Base-by-base conservation (phyloP, 2,888 invertebrate species). In the Stenchaetothrips biformis region DNA sequence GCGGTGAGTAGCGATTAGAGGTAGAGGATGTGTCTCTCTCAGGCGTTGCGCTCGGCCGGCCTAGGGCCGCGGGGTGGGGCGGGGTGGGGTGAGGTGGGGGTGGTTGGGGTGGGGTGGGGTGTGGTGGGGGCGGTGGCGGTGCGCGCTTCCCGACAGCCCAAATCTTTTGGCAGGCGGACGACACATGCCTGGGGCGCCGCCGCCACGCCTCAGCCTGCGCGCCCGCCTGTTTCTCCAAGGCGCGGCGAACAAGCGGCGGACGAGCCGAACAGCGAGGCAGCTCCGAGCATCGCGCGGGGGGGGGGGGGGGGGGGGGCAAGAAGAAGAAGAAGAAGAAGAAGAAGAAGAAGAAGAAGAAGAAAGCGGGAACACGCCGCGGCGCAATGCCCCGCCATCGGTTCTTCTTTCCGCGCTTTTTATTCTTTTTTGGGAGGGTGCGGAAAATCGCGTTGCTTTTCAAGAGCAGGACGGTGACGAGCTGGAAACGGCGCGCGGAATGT, bases 341-440 rank as follows among this genome's bases (percentile, higher is more conserved):
- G 78, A 78, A 78, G 78, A 78, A 78, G 21, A 25, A 78, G 13
- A 27, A 11, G 49, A 49, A 78, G 48, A n/a, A 78, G 37, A 49
- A n/a, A 49, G 49, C 48, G 53, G 11, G 9, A 16, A 48, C 48
- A 9, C 48, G 6, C 37, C 49, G 53, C 27, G 9, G 53, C 27
- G 9, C 13, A 48, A 48, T 25, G 7, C 7, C 16, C 11, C 48
- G n/a, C 16, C 53, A 25, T 4, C 25, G 62, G 7, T 9, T 13
- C 79, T 59, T 25, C 18, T 59, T 62, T 79, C 62, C 53, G 37
- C 67, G 79, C 59, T 53, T 37, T n/a, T n/a, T n/a, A n/a, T n/a
- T n/a, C n/a, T n/a, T 79, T 62, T 79, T 79, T 62, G 79, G 79
- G 59, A 47, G 67, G 59, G 59, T 67, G 67, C 59, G 62, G 59